A percentile compares a stretch with the other conserved stretches of the same genome.
Conservation (phyloP, 1,140 invertebrate genomes). For the Ylistrum balloti region DNA sequence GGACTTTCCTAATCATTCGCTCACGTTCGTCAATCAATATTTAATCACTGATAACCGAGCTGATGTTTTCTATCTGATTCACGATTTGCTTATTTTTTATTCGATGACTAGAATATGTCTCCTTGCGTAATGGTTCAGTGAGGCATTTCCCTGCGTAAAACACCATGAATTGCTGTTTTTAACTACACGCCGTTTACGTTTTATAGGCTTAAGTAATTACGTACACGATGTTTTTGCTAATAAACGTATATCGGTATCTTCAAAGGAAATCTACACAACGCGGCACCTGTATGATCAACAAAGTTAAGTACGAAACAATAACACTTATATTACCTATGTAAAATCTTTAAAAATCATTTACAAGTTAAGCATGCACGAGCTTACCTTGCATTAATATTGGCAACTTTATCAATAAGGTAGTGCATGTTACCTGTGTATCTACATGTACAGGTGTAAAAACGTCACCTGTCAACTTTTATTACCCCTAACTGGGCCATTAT, state of each 20-base stretch:
- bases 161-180: too few relatives aligned
- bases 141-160: not conserved
- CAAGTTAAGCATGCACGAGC: not conserved
- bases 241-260: not conserved
- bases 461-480: slow-evolving; percentile 28
- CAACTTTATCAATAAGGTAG: not conserved
- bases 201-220: not conserved
- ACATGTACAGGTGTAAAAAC: not conserved
- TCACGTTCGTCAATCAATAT: slow-evolving; percentile 3
- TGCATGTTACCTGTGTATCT: not conserved
- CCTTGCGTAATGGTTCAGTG: not conserved
- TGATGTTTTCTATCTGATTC: not conserved
- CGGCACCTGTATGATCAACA: not conserved
- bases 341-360: not conserved
- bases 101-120: too few relatives aligned
- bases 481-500: slow-evolving; percentile 31
- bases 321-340: not conserved
- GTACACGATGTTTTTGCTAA: too few relatives aligned
- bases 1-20: slow-evolving; percentile 17
- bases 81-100: too few relatives aligned
- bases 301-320: not conserved
- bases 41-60: not conserved
- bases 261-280: not conserved
- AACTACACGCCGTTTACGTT: too few relatives aligned
- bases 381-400: not conserved